phyloP scores from a whole-genome alignment of 2,113 vertebrate genomes.

The Zosterops pallidus region DNA sequence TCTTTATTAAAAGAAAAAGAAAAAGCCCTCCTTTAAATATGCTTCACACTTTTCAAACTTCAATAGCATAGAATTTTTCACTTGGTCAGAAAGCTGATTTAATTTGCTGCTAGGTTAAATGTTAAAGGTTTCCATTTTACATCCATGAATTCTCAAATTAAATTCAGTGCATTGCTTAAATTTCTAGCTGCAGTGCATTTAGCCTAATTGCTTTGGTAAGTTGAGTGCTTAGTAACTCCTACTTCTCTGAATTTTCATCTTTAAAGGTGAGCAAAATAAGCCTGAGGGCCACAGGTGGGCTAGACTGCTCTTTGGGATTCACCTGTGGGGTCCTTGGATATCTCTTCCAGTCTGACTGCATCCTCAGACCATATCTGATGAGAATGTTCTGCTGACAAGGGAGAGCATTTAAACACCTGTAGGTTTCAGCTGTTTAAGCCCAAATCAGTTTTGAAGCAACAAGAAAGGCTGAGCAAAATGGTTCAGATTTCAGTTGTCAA shows the following conservation, averaged over 20 bases:
- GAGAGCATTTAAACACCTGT: conserved; percentile 73
- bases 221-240: conserved; percentile 44
- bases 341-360: conserved; percentile 59
- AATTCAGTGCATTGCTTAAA: conserved; percentile 54
- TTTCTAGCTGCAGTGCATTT: conserved; percentile 56
- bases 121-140: conserved; percentile 58
- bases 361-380: conserved; percentile 49
- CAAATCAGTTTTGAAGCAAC: conserved; percentile 71
- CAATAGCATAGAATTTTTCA: conserved; percentile 34
- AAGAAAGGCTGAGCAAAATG: conserved; percentile 70
- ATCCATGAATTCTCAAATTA: conserved; percentile 56
- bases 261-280: conserved; percentile 42
- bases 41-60: conserved; percentile 35
- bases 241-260: conserved; percentile 52
- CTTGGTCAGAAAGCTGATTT: conserved; percentile 40
- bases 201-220: conserved; percentile 56
- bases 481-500: conserved; percentile 81
- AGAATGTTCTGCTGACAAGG: conserved; percentile 70
- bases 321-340: conserved; percentile 44
- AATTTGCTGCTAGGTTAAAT: conserved; percentile 52
- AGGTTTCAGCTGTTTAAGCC: conserved; percentile 69
- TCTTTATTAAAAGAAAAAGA: neutral
- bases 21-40: neutral
- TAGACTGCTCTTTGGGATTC: conserved; percentile 43
- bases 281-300: conserved; percentile 64